Evolutionary conservation across 1,140 invertebrate species (phyloP), one percentile per base, ranked within the genome.

Genomic region (Macrosteles quadrilineatus): DNA sequence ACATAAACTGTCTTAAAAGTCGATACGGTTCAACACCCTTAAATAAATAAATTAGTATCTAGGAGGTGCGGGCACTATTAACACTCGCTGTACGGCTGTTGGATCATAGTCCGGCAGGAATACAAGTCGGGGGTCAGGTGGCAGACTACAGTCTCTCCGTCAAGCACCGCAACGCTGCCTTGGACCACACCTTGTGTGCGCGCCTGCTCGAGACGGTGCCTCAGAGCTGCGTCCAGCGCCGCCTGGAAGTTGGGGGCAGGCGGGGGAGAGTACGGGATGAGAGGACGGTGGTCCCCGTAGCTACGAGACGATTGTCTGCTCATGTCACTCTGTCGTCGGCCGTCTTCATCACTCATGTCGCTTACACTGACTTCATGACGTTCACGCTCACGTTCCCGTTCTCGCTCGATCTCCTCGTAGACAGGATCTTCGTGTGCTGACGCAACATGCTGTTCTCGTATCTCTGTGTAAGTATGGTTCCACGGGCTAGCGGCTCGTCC

Each of bases 61-160:
- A 68, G 27, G 31, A 43, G 25, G 31, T 43, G 32, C 14, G 32
- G 32, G 32, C 32, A 36, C 32, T 36, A 73, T 73, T 82, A 85
- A 80, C 84, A 85, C 77, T 86, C 84, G 78, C 83, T 85, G 76
- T 85, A 85, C 31, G 87, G 86, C 47, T 87, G 86, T 75, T 82
- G 77, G 12, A 70, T 50, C 30, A 68, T 67, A 63, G 71, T 68
- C 57, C 71, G 53, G 31, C 69, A 70, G 31, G 70, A 64, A 36
- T 74, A 74, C 82, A 83, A 47, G 76, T 84, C 79, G 80, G 88
- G 90, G 78, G 91, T 90, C 53, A 94, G 80, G 75, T 92, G 90
- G 77, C 91, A 92, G 12, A 93, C 90, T 32, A 94, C 92, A 70
- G 91, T 92, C 74, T 93, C 90, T 1, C 91, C 91, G 77, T 92